phyloP scores from a whole-genome alignment of 1,140 invertebrate species.

The Hyposmocoma kahamanoa region DNA sequence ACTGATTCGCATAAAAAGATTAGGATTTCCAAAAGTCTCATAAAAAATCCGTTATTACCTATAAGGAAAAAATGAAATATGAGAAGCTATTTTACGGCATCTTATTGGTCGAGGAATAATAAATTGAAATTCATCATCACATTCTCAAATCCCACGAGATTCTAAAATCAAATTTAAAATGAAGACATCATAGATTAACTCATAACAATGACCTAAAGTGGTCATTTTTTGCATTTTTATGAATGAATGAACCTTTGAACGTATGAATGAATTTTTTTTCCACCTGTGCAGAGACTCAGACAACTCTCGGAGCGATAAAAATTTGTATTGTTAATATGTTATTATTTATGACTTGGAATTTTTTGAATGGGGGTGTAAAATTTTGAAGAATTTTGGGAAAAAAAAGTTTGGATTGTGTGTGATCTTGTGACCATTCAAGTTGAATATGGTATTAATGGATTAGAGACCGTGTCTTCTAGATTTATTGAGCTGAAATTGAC shows the following conservation, averaged over 20 bases:
- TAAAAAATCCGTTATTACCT: too few relatives aligned
- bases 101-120: constrained; percentile 19
- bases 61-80: constrained; percentile 7
- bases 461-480: background rate
- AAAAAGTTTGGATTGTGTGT: constrained; percentile 1
- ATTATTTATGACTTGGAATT: constrained; percentile 51
- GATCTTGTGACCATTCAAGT: constrained; percentile 3
- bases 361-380: constrained; percentile 23
- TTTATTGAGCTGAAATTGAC: background rate
- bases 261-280: constrained; percentile 24
- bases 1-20: too few relatives aligned
- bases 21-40: too few relatives aligned
- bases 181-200: constrained; percentile 55
- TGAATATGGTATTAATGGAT: constrained; percentile 12
- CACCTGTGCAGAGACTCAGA: constrained; percentile 31
- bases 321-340: constrained; percentile 54
- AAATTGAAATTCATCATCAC: constrained; percentile 46
- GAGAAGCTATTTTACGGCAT: constrained; percentile 10
- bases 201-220: constrained; percentile 29
- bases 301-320: constrained; percentile 45
- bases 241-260: constrained; percentile 8
- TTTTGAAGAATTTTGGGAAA: constrained; percentile 5
- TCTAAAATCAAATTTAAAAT: constrained; percentile 19
- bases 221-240: constrained; percentile 42
- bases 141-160: constrained; percentile 45